Evolutionary conservation across 1,140 invertebrate genomes (phyloP).

Genomic region (Zophobas morio): DNA sequence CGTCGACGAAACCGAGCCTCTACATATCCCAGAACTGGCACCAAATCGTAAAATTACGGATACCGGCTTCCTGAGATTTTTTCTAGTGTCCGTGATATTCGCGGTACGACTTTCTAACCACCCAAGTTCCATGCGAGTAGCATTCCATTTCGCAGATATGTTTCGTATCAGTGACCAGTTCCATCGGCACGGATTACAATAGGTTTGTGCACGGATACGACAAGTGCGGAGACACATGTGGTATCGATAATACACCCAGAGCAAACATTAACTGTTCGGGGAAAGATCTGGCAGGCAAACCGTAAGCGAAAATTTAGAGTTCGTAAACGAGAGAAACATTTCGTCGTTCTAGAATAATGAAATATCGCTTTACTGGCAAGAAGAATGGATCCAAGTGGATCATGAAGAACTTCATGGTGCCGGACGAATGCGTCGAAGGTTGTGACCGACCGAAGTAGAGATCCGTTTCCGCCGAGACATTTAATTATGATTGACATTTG

Average conservation of each 20-base stretch:
- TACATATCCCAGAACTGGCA: too few relatives aligned
- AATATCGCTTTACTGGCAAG: too few relatives aligned
- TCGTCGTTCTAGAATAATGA: too few relatives aligned
- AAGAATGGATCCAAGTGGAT: too few relatives aligned
- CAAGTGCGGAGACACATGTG: conserved; percentile 12
- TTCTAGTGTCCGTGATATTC: not conserved
- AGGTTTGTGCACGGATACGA: conserved; percentile 16
- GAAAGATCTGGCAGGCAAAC: conserved; percentile 11
- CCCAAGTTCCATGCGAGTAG: not conserved
- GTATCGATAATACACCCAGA: not conserved
- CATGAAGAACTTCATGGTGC: too few relatives aligned
- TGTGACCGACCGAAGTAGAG: not conserved
- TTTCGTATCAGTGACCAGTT: not conserved
- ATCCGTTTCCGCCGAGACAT: not conserved
- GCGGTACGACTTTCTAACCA: not conserved
- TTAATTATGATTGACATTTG: conserved; percentile 13
- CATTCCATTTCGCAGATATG: not conserved
- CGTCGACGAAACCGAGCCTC: too few relatives aligned
- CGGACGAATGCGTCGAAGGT: not conserved
- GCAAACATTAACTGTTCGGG: conserved; percentile 7
- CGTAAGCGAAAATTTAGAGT: not conserved
- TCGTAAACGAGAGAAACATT: too few relatives aligned
- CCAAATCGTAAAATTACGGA: too few relatives aligned
- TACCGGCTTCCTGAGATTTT: not conserved
- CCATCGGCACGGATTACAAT: conserved; percentile 7